A percentile compares a stretch with the other conserved stretches of the same genome.
These are phyloP conservation scores for Galagoides demidoff DNA, from an alignment of 2,797 vertebrate genomes.

Conservation along the genomic window DNA sequence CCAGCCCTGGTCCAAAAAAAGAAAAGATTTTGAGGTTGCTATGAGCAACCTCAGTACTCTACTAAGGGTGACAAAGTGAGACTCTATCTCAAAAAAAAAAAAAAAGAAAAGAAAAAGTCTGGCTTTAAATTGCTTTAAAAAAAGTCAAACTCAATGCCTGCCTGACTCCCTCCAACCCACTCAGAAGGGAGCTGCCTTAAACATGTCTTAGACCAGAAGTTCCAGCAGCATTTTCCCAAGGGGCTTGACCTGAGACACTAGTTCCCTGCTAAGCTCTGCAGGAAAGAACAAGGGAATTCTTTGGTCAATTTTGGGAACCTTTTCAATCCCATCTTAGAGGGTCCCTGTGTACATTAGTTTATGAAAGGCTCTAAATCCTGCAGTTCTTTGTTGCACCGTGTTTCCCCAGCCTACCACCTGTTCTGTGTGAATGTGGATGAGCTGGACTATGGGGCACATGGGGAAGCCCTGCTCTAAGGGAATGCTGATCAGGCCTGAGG, in stretches of 20 bases:
- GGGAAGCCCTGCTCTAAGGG: background rate
- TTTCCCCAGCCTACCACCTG: background rate
- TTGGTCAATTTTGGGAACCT: too few species aligned
- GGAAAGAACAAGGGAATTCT: background rate
- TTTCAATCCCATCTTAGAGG: rapidly evolving
- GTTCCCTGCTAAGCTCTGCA: background rate
- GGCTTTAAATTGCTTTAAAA: background rate
- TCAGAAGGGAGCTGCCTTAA: background rate
- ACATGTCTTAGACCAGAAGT: too few species aligned
- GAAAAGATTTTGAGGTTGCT: too few species aligned
- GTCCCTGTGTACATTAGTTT: background rate
- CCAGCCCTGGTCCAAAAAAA: too few species aligned
- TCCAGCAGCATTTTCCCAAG: too few species aligned
- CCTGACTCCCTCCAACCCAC: background rate
- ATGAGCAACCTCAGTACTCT: too few species aligned
- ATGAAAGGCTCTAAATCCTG: background rate
- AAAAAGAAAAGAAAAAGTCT: background rate
- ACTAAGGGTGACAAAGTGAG: too few species aligned
- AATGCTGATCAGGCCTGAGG: rapidly evolving
- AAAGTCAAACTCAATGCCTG: background rate
- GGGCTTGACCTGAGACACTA: background rate
- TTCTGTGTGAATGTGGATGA: too few species aligned
- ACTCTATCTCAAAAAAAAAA: too few species aligned
- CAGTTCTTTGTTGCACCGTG: background rate
- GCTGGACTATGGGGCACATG: background rate